Percentiles rank a stretch among this genome's conserved stretches.
Conservation (phyloP, 2,797 vertebrate species). For the Schizopygopsis malacanthus region DNA sequence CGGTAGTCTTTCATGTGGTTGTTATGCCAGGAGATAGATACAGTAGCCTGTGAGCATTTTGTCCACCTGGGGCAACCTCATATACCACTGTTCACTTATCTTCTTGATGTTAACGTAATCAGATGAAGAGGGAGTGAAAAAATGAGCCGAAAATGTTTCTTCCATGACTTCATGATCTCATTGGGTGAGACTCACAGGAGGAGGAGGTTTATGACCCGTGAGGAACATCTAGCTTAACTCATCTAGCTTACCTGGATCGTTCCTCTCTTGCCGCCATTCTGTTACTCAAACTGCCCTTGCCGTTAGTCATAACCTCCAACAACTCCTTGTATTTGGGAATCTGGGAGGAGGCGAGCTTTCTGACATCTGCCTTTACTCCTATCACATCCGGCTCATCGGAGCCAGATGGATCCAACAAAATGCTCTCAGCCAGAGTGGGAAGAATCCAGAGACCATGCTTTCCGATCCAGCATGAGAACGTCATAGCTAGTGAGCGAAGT, state of each 20-base stretch:
- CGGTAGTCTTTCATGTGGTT: neutral
- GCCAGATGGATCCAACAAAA: neutral
- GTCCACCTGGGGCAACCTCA: neutral
- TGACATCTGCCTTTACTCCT: neutral
- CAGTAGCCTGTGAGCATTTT: neutral
- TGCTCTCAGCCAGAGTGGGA: neutral
- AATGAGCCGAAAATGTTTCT: neutral
- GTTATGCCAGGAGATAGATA: neutral
- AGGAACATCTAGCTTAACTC: neutral
- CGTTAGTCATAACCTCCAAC: neutral
- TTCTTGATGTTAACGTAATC: neutral
- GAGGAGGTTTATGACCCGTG: neutral
- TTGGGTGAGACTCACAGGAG: neutral
- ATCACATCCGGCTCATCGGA: neutral
- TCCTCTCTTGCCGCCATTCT: neutral
- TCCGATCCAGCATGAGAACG: neutral
- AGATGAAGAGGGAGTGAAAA: neutral
- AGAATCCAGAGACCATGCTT: neutral
- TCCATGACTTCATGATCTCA: neutral
- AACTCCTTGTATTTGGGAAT: neutral
- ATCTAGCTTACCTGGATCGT: neutral
- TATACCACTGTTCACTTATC: neutral
- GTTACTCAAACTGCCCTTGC: neutral
- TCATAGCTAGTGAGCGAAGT: neutral
- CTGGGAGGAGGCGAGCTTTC: neutral